Conservation (phyloP, 2,888 invertebrate species). For the Lithosia quadra region DNA sequence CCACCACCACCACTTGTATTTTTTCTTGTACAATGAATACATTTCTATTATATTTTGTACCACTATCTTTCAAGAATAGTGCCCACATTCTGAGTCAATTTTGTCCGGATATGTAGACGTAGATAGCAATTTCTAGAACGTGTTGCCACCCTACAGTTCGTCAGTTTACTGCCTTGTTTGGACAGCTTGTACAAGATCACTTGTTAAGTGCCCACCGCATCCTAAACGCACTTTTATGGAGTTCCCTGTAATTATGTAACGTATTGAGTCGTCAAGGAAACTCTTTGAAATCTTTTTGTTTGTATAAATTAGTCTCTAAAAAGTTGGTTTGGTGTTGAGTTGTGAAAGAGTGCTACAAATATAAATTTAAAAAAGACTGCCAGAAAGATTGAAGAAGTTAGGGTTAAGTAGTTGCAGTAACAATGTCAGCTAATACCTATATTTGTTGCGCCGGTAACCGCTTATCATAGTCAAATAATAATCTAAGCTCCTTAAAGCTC, state of each 20-base stretch:
- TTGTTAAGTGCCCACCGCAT: constrained; percentile 47
- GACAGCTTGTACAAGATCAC: constrained; percentile 49
- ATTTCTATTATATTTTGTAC: no score
- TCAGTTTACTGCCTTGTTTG: constrained; percentile 36
- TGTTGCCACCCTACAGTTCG: background rate
- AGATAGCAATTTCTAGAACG: background rate
- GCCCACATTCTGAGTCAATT: background rate
- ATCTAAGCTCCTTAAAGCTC: no score
- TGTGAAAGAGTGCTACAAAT: background rate
- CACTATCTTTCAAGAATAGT: background rate
- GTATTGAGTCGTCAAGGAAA: constrained; percentile 44
- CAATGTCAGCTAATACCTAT: no score
- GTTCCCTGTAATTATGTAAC: constrained; percentile 49
- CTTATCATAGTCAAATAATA: no score
- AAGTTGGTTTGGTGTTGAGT: constrained; percentile 9
- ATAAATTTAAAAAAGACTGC: background rate
- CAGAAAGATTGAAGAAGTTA: background rate
- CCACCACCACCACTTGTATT: no score
- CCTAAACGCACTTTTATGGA: constrained; percentile 52
- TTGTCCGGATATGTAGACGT: background rate
- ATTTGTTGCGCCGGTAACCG: no score
- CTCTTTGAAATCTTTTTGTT: constrained; percentile 22
- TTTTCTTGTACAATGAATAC: no score
- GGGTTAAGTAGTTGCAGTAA: no score
- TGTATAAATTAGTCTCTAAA: constrained; percentile 10